Conservation (phyloP, 2,797 vertebrate species). For the Podarcis siculus region DNA sequence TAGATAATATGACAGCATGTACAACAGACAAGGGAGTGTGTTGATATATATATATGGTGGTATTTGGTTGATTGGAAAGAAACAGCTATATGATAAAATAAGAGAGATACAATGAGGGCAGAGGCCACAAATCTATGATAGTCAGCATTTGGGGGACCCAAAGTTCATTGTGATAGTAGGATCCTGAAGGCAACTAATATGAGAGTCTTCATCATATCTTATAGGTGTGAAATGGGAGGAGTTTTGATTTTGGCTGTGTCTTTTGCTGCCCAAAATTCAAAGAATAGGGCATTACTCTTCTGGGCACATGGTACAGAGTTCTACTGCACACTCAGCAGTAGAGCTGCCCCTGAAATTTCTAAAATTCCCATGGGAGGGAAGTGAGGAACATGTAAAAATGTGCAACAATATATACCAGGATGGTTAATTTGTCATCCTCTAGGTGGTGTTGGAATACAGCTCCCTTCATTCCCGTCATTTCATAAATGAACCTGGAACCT, state of each 20-base stretch:
- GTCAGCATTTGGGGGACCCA: not conserved
- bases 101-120: not conserved
- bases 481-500: conserved; percentile 38
- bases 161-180: not conserved
- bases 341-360: too few species aligned
- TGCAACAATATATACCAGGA: too few species aligned
- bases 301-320: not conserved
- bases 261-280: not conserved
- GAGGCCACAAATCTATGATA: not conserved
- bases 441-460: too few species aligned
- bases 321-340: too few species aligned
- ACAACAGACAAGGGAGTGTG: too few species aligned
- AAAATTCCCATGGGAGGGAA: too few species aligned
- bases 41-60: not conserved
- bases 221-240: not conserved
- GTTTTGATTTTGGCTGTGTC: not conserved
- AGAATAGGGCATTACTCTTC: not conserved
- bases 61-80: not conserved
- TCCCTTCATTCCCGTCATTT: not conserved
- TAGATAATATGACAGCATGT: not conserved
- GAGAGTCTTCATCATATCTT: not conserved
- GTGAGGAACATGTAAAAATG: too few species aligned
- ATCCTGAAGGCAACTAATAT: not conserved
- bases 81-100: not conserved
- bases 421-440: too few species aligned